Evolutionary conservation across 1,140 invertebrate genomes (phyloP).

Genomic region (Bombus superbus): DNA sequence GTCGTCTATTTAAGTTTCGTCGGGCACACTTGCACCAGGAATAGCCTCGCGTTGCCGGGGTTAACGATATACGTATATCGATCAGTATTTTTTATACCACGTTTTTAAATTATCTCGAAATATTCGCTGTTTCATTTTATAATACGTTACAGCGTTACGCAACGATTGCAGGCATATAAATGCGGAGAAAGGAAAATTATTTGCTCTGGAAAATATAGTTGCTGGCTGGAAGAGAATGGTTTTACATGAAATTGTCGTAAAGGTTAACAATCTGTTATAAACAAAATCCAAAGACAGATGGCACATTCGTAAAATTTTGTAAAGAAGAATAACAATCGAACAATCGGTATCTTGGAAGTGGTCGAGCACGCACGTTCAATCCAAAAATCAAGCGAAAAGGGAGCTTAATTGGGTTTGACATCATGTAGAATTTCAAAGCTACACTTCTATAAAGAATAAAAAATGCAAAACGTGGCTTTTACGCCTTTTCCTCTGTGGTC

Average conservation of each 20-base stretch:
- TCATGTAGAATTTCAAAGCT: no score
- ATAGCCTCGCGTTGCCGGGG: not conserved
- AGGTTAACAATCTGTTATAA: not conserved
- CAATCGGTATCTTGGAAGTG: no score
- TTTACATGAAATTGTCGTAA: no score
- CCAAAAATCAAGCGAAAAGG: no score
- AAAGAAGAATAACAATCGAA: no score
- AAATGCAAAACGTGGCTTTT: no score
- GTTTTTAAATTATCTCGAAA: not conserved
- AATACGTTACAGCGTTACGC: not conserved
- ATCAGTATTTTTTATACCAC: not conserved
- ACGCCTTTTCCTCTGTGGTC: not conserved
- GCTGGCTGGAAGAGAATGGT: not conserved
- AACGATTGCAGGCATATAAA: not conserved
- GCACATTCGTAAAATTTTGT: no score
- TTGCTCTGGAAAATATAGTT: not conserved
- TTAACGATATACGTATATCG: not conserved
- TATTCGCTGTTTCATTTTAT: not conserved
- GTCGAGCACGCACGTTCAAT: no score
- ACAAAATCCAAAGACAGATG: not conserved
- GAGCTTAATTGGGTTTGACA: no score
- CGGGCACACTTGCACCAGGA: slow-evolving; percentile 1
- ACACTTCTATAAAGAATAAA: no score
- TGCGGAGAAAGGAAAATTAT: fast-evolving
- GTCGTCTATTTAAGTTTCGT: slow-evolving; percentile 57